Evolutionary conservation across 2,797 vertebrate species (phyloP).

Genomic region (Esox lucius): DNA sequence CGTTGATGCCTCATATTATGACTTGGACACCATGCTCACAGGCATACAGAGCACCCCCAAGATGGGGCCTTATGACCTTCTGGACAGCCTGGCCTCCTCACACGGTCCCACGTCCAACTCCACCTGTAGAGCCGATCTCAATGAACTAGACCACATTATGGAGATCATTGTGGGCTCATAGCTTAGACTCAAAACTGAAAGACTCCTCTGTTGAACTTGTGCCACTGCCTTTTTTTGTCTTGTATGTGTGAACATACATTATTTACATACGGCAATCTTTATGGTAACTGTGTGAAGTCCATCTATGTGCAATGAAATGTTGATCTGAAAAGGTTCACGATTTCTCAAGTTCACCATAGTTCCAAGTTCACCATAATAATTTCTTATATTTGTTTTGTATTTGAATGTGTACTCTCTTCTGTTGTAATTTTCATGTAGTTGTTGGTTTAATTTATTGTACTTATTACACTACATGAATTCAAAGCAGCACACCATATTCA

Average conservation of each 20-base stretch:
- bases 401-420: conserved; percentile 33
- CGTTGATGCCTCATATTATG: conserved; percentile 81
- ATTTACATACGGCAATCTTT: neutral
- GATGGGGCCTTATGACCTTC: conserved; percentile 75
- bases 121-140: conserved; percentile 83
- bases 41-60: conserved; percentile 79
- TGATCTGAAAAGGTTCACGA: conserved; percentile 29
- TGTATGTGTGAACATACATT: conserved; percentile 12
- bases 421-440: conserved; percentile 23
- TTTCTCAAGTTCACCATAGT: neutral
- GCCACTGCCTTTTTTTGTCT: conserved; percentile 38
- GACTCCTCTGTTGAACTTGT: conserved; percentile 19
- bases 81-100: conserved; percentile 74
- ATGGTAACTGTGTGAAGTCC: conserved; percentile 50
- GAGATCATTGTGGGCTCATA: conserved; percentile 88
- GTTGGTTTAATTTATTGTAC: conserved; percentile 56
- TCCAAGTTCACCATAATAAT: neutral
- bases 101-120: conserved; percentile 56
- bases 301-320: conserved; percentile 45
- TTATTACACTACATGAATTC: conserved; percentile 56
- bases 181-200: conserved; percentile 38
- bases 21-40: conserved; percentile 83
- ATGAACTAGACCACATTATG: conserved; percentile 86
- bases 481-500: conserved; percentile 57
- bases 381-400: conserved; percentile 52